These are phyloP conservation scores for Echinometra lucunter DNA, from an alignment of 53 echinoderm and acorn worm species.

Conservation along the genomic window DNA sequence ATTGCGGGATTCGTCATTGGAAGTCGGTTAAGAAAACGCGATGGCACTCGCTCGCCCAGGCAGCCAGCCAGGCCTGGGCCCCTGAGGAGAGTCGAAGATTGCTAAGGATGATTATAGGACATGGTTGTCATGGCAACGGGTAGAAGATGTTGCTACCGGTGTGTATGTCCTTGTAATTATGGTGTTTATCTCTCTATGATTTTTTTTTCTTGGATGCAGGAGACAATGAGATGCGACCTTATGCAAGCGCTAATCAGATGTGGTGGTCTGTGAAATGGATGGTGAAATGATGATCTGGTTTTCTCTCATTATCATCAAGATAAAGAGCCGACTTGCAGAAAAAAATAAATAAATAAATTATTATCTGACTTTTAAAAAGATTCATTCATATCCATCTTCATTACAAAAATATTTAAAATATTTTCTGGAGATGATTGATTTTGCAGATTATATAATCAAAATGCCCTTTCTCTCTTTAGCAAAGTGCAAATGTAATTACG, in stretches of 20 bases:
- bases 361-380: background rate
- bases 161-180: constrained; percentile 36
- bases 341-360: background rate
- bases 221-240: background rate
- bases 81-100: constrained; percentile 6
- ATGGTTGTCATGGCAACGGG: constrained; percentile 15
- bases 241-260: constrained; percentile 36
- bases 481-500: too few relatives aligned
- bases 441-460: background rate
- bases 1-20: constrained; percentile 53
- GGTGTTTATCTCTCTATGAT: constrained; percentile 29
- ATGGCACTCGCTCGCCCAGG: constrained; percentile 36
- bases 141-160: constrained; percentile 27
- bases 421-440: background rate
- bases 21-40: constrained; percentile 65
- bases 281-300: background rate
- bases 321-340: background rate
- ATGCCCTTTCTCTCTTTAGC: background rate
- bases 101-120: constrained; percentile 35
- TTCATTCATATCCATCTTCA: background rate
- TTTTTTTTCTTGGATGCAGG: background rate
- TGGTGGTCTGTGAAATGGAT: constrained; percentile 22
- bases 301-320: background rate
- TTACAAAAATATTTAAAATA: background rate
- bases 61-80: background rate